A percentile compares a stretch with the other conserved stretches of the same genome.
Evolutionary conservation across 2,888 invertebrate species (phyloP).

Genomic region (Julus scanicus): DNA sequence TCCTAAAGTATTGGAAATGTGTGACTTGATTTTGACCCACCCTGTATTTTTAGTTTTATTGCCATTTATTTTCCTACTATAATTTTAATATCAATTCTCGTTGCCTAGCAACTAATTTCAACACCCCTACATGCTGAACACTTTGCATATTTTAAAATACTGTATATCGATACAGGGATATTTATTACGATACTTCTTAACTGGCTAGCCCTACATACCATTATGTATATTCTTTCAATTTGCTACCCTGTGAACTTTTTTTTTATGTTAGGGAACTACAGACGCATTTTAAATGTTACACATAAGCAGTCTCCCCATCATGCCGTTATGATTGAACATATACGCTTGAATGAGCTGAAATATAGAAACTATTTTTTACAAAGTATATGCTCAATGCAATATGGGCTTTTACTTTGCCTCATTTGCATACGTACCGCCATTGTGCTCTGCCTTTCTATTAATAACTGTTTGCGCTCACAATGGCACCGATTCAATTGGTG

Average conservation of each 20-base stretch:
- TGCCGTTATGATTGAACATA: constrained; percentile 20
- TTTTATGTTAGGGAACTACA: background rate
- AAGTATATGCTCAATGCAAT: constrained; percentile 24
- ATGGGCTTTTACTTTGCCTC: constrained; percentile 2
- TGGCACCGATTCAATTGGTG: background rate
- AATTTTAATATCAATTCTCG: too few relatives aligned
- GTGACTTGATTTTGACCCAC: background rate
- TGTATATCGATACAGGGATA: background rate
- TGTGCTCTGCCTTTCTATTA: constrained; percentile 11
- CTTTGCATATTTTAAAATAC: too few relatives aligned
- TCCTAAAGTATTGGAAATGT: background rate
- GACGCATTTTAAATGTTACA: background rate
- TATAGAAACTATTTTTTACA: constrained; percentile 32
- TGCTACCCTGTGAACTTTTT: background rate
- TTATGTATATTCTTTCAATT: background rate
- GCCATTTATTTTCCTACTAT: too few relatives aligned
- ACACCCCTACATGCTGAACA: background rate
- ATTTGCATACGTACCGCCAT: constrained; percentile 25
- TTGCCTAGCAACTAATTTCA: too few relatives aligned
- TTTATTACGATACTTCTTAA: background rate
- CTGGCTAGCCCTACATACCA: background rate
- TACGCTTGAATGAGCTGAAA: constrained; percentile 19
- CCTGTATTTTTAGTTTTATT: background rate
- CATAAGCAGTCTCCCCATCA: constrained; percentile 11
- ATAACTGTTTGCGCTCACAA: constrained; percentile 26